These are phyloP conservation scores for Calameuta filiformis DNA, from an alignment of 2,888 invertebrate species.

Conservation along the genomic window DNA sequence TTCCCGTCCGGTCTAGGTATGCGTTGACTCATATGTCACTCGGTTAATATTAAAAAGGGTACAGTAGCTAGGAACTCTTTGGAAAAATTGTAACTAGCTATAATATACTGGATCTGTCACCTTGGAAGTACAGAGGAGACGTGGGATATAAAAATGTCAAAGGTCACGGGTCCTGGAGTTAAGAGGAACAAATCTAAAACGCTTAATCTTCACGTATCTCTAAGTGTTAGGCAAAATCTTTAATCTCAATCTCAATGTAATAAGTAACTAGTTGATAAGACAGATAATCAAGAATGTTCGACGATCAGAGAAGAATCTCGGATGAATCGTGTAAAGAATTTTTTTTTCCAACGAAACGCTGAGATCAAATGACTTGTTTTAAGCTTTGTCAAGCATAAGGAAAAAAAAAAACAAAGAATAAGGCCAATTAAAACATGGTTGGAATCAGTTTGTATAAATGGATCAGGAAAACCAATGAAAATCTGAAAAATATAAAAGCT, in stretches of 20 bases:
- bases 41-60: background rate
- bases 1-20: background rate
- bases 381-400: background rate
- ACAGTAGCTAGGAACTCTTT: background rate
- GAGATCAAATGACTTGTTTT: background rate
- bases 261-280: background rate
- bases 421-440: background rate
- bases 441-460: background rate
- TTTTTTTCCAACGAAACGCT: too few species aligned
- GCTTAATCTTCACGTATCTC: background rate
- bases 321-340: background rate
- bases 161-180: background rate
- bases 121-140: background rate
- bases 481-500: background rate
- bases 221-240: conserved; percentile 3
- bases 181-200: background rate
- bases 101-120: background rate
- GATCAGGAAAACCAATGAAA: background rate
- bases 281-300: background rate
- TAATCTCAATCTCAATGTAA: conserved; percentile 5
- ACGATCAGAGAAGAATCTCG: background rate
- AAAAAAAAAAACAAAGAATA: background rate
- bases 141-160: background rate
- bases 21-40: background rate
- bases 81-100: background rate